These are phyloP conservation scores for Stegostoma tigrinum DNA, from an alignment of 2,113 vertebrate genomes.

Conservation along the genomic window DNA sequence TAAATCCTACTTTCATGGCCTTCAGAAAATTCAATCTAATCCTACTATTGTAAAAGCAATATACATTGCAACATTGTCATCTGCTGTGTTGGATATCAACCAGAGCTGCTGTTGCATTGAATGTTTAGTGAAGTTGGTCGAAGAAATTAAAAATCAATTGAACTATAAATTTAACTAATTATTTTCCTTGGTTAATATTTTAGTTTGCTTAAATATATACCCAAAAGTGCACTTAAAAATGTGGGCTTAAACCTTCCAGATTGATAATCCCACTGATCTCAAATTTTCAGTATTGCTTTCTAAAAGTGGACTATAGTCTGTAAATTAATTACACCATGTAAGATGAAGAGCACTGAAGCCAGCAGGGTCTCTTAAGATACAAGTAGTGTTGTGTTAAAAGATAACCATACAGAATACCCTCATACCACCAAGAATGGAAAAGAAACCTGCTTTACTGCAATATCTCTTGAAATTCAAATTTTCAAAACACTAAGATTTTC, in stretches of 20 bases:
- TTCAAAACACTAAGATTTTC: constrained; percentile 16
- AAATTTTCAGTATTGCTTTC: neutral
- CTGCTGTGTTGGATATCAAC: no score
- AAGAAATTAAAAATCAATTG: neutral
- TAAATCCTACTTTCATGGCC: neutral
- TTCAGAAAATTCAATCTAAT: neutral
- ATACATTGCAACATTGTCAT: neutral
- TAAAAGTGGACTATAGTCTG: neutral
- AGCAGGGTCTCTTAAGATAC: constrained; percentile 26
- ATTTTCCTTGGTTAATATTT: neutral
- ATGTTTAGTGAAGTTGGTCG: neutral
- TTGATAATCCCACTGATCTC: neutral
- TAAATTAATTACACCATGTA: constrained; percentile 3
- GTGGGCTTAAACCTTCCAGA: no score
- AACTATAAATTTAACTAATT: neutral
- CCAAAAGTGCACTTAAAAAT: neutral
- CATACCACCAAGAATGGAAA: neutral
- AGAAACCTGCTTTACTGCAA: neutral
- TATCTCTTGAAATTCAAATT: neutral
- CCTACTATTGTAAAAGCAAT: neutral
- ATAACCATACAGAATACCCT: neutral
- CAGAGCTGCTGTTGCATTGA: neutral
- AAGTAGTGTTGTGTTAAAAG: constrained; percentile 21
- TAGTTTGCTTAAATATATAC: neutral
- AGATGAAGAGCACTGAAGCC: neutral